Evolutionary conservation across 37 sponge, comb jelly and placozoan species (phyloP).

Genomic region (Cladorhizidae sp.): DNA sequence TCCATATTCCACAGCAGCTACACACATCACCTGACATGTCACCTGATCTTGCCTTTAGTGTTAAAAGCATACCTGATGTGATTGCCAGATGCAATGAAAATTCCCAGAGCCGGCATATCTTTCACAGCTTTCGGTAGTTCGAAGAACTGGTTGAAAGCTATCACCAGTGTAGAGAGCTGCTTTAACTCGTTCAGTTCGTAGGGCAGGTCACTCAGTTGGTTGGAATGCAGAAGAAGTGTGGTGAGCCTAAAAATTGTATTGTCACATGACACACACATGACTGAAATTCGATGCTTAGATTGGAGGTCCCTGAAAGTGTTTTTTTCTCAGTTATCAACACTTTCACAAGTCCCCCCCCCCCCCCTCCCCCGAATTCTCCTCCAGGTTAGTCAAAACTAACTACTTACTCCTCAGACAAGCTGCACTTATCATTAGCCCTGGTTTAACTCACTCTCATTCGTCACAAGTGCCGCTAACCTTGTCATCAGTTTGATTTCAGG

Average conservation of each 20-base stretch:
- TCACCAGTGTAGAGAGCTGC: slow-evolving; percentile 52
- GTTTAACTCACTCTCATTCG: too few relatives aligned
- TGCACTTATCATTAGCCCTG: too few relatives aligned
- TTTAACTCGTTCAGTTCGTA: slow-evolving; percentile 49
- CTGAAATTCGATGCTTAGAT: not conserved
- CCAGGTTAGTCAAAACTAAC: too few relatives aligned
- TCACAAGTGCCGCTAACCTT: slow-evolving; percentile 52
- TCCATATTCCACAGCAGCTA: too few relatives aligned
- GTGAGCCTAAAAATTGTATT: too few relatives aligned
- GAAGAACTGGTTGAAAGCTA: slow-evolving; percentile 82
- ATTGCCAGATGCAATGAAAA: slow-evolving; percentile 74
- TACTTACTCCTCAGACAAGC: too few relatives aligned
- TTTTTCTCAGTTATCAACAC: not conserved
- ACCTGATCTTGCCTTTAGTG: too few relatives aligned
- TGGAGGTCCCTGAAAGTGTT: not conserved
- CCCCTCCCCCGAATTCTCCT: too few relatives aligned
- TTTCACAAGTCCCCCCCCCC: too few relatives aligned
- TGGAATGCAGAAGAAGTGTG: slow-evolving; percentile 80
- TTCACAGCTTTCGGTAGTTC: slow-evolving; percentile 54
- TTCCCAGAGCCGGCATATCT: slow-evolving; percentile 52
- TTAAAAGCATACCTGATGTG: slow-evolving; percentile 68
- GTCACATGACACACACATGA: not conserved
- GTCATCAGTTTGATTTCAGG: slow-evolving; percentile 56
- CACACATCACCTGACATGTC: too few relatives aligned
- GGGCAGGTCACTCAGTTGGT: slow-evolving; percentile 70